These are phyloP conservation scores for Scaptomyza cyrtandrae DNA, from an alignment of 2,888 invertebrate species.

Conservation along the genomic window DNA sequence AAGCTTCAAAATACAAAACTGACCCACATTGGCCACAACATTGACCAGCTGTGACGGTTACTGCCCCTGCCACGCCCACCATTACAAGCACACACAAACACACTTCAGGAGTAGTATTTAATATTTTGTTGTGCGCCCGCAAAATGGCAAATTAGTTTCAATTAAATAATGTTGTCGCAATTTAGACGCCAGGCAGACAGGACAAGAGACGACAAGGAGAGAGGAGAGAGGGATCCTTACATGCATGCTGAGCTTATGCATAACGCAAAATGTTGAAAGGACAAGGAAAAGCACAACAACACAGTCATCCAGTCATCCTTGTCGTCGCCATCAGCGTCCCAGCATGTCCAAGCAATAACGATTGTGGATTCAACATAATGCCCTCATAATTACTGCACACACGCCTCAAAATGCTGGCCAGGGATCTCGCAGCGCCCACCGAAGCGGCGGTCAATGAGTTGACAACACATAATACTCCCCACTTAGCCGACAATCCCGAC, in stretches of 20 bases:
- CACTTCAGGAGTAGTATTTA: constrained; percentile 35
- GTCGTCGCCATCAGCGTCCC: constrained; percentile 43
- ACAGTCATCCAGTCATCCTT: constrained; percentile 32
- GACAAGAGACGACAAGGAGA: background rate
- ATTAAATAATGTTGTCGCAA: constrained; percentile 81
- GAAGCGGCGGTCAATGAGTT: constrained; percentile 61
- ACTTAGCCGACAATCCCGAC: background rate
- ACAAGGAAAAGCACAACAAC: constrained; percentile 59
- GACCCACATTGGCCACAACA: constrained; percentile 37
- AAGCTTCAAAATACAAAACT: constrained; percentile 21
- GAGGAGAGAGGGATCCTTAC: constrained; percentile 14
- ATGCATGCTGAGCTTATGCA: constrained; percentile 63
- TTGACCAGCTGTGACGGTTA: constrained; percentile 12
- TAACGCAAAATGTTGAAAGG: constrained; percentile 67
- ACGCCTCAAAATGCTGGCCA: constrained; percentile 48
- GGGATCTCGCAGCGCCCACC: constrained; percentile 19
- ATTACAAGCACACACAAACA: background rate
- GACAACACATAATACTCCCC: constrained; percentile 47
- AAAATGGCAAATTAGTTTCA: constrained; percentile 82
- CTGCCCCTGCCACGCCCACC: constrained; percentile 17
- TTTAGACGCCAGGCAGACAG: constrained; percentile 58
- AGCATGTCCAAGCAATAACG: constrained; percentile 82
- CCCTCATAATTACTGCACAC: constrained; percentile 82
- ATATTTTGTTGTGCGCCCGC: constrained; percentile 71
- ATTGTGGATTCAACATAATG: constrained; percentile 81